Base-by-base conservation (phyloP, 2,113 vertebrate species). In the Cryptotis parvus region DNA sequence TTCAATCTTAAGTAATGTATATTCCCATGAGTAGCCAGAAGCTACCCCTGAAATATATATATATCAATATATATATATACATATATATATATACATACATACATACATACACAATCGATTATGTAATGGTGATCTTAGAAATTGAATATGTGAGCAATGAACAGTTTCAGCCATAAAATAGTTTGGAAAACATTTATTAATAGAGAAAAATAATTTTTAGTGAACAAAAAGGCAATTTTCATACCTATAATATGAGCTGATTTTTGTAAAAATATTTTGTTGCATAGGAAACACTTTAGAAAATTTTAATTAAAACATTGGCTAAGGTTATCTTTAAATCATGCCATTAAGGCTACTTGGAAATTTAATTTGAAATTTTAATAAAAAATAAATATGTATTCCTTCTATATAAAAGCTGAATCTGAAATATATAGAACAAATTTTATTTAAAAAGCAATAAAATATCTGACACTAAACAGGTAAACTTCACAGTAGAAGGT, bases 401-500 rank as follows among this genome's bases (percentile, higher is more conserved):
- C 14, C 27, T 52, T 77, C 74, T 52, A 65, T 14, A 89, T 89
- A 75, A 77, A 61, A 45, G 12, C 8, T 76, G 15, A 72, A 79
- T 26, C 29, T 27, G 9, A 81, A 31, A 90, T 41, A 63, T 84
- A 77, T 76, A 61, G 87, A 93, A 49, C 1, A 6, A 49, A 37
- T 90, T 92, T 84, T 75, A 87, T 79, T 91, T 39, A 31, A 78
- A 91, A 90, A 87, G 0, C 2, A 45, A 68, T 43, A 78, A 82
- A 77, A 37, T 65, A 26, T 31, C 16, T 39, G 27, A 52, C 75
- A 5, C 6, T 87, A 72, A 65, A 9, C 9, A 69, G 52, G 20
- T 69, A 80, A 77, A 20, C 26, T 31, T 76, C 12, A 88, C n/a
- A 88, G 31, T 61, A 39, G 45, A 70, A 52, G 16, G 3, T 52